Evolutionary conservation across 2,888 invertebrate species (phyloP), one percentile per base, ranked within the genome.

Genomic region (Tetranychus piercei): DNA sequence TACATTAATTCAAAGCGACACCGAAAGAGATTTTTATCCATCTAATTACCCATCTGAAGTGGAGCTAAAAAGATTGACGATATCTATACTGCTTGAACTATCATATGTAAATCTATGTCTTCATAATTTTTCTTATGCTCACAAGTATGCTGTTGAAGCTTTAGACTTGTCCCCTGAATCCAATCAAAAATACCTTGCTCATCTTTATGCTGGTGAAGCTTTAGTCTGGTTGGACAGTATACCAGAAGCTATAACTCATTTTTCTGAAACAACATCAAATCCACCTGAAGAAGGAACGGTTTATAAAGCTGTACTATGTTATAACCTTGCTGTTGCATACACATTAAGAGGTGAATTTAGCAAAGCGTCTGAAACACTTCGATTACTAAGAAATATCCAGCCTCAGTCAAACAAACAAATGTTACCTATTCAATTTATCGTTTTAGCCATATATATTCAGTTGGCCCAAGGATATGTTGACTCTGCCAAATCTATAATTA

Each of bases 151-250:
- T 70, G 43, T 43, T 72, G 44, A 76, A 23, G 73, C 11, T 18
- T 34, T 73, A 44, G 66, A 74, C n/a, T 66, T 91, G n/a, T 64
- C 67, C 9, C 74, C 76, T 8, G 43, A 22, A 6, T 73, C 74
- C 15, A 75, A 55, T n/a, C 70, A 74, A 55, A 77, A 74, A 72
- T 71, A 76, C 79, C 85, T 94, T 80, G 93, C 89, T 0, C 90
- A 92, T 82, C 86, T 94, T 79, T 95, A 95, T 82, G 89, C 90
- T 73, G 92, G 92, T 0, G 94, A 95, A 83, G 89, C 92, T 44
- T 84, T 92, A 15, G 88, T 94, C 74, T 87, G 89, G 79, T 84
- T 91, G 81, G 91, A 94, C 81, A 87, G 88, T 83, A 88, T 92
- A 78, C 84, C 87, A 1, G 92, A 94, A 82, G 94, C 94, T 1